Evolutionary conservation across 53 echinoderm and acorn worm species (phyloP), one percentile per base, ranked within the genome.

Genomic region (Antedon mediterranea): DNA sequence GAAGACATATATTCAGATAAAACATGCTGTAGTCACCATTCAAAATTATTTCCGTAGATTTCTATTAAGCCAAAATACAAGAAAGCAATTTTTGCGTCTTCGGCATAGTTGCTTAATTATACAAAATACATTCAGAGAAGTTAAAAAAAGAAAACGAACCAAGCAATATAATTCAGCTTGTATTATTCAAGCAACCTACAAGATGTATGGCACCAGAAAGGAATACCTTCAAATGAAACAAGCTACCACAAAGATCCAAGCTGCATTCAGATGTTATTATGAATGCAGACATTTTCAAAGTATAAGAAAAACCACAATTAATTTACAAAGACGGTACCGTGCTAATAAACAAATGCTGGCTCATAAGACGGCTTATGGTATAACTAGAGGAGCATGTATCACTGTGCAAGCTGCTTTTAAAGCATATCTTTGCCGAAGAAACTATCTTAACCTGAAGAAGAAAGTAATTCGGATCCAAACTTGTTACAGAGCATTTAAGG

Each of bases 351-450:
- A 34, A 0, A 74, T 79, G 4, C 43, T 80, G 5, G 42, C 32
- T 9, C 71, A 76, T 0, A 41, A 72, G 41, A 0, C 43, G 28
- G 29, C 81, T 30, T 91, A 81, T 70, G 78, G 80, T 31, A 34
- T 72, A 57, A 57, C 37, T 9, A 85, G 85, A 0, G 83, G 81
- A 43, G 91, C 94, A 20, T 73, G 78, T 43, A 81, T 87, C 8
- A 83, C 82, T 5, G 28, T 91, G 3, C 94, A 94, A 80, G 78
- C 81, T 33, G 74, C 23, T 13, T 78, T 79, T 79, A 87, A 89
- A 78, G 85, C 87, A 31, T 83, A 71, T 43, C n/a, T 77, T 29
- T 74, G 32, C 3, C 80, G 87, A 73, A 76, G 73, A 57, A 18
- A 57, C 9, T 57, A 41, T 41, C 5, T 7, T 7, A 41, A 41